A percentile compares a stretch with the other conserved stretches of the same genome.
phyloP scores from a whole-genome alignment of 1,140 invertebrate species.

The Heliconius eleuchia region DNA sequence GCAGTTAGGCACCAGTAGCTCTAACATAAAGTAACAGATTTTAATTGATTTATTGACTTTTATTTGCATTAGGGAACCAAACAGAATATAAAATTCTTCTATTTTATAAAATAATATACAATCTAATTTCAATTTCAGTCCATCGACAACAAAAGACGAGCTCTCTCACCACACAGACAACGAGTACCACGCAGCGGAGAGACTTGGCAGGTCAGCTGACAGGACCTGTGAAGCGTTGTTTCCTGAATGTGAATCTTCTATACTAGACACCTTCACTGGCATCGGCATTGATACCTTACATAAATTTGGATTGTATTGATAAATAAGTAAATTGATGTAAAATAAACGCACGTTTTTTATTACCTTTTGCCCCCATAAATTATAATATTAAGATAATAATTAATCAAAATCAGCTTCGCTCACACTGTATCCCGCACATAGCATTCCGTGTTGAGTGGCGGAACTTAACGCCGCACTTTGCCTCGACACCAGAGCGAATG shows the following conservation, averaged over 20 bases:
- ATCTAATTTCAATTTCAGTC: constrained; percentile 64
- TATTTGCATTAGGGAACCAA: too few species aligned
- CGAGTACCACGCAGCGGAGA: constrained; percentile 86
- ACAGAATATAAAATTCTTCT: too few species aligned
- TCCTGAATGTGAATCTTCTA: constrained; percentile 84
- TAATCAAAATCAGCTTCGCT: too few species aligned
- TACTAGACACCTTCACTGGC: constrained; percentile 84
- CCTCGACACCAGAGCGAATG: too few species aligned
- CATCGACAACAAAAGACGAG: constrained; percentile 84
- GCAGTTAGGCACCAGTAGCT: too few species aligned
- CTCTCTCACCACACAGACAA: constrained; percentile 85
- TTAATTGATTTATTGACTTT: too few species aligned
- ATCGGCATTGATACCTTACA: constrained; percentile 74
- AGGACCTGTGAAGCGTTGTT: constrained; percentile 83
- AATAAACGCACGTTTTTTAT: constrained; percentile 7
- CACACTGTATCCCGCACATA: too few species aligned
- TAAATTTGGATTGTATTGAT: constrained; percentile 63
- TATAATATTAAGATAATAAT: too few species aligned
- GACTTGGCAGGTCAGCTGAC: constrained; percentile 82
- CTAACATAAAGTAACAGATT: too few species aligned
- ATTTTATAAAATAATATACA: too few species aligned
- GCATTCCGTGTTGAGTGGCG: too few species aligned
- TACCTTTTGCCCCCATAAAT: not conserved
- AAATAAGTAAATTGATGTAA: constrained; percentile 39
- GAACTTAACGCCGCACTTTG: too few species aligned